Base-by-base conservation (phyloP, 2,113 vertebrate genomes). In the Lonchura striata region DNA sequence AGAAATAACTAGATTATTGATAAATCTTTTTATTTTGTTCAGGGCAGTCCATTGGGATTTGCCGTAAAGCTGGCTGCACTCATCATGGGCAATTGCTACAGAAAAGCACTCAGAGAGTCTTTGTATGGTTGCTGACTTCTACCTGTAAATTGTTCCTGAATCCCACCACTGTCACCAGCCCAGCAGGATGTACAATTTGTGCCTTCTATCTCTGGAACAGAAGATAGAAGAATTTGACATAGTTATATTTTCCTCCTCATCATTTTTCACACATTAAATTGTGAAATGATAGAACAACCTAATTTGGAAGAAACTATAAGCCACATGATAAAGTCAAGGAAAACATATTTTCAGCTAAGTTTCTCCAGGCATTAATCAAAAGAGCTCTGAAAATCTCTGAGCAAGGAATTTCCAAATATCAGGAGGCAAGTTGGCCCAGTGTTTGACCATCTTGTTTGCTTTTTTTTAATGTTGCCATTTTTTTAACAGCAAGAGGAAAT, bases 1-100 rank as follows among this genome's bases (percentile, higher is more conserved):
- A 65, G 16, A 60, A 8, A 33, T 44, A 56, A 25, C 3, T 31
- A 61, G 3, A n/a, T 81, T 72, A 7, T 42, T 65, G 37, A 20
- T 21, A 35, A 63, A 28, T 28, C 1, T 61, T 44, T 63, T 88
- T 11, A 33, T 54, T 82, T 95, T 79, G 6, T 57, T 68, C 8
- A 31, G 18, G 27, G 6, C 12, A 83, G 33, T 9, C 3, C 56
- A 10, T 33, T 19, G 39, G 16, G 6, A 9, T 30, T 47, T 77
- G 5, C 27, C 22, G 5, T 49, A 61, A 66, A 82, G 83, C 6
- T 53, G 17, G 54, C 21, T 17, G 16, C 31, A 76, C 30, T 23
- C 2, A 2, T 74, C 19, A 13, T 1, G 1, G 7, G 3, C 6
- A 25, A 20, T 46, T 77, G 6, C 8, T 74, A 31, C 7, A 61